Conservation (phyloP, 2,888 invertebrate genomes). For the Lochmaea capreae region DNA sequence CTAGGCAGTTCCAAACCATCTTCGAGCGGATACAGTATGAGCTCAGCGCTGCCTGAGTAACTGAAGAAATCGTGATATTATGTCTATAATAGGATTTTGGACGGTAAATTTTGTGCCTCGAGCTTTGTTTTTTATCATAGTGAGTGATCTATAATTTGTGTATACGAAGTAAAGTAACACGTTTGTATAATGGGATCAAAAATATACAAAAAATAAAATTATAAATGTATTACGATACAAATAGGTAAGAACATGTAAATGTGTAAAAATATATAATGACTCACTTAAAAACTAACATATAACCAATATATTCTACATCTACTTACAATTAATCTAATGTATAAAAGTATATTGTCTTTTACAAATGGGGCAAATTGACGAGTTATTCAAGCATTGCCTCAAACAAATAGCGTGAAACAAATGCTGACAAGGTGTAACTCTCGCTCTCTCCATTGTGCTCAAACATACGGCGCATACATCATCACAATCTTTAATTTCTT, state of each 20-base stretch:
- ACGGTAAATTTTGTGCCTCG: too few species aligned
- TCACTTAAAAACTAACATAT: slow-evolving; percentile 24
- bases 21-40: too few species aligned
- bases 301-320: neutral
- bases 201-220: neutral
- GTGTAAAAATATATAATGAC: slow-evolving; percentile 35
- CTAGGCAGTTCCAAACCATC: too few species aligned
- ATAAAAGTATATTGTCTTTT: slow-evolving; percentile 72
- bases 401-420: slow-evolving; percentile 84
- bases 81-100: too few species aligned
- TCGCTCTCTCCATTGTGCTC: slow-evolving; percentile 75
- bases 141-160: too few species aligned
- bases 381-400: slow-evolving; percentile 77
- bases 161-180: too few species aligned
- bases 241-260: slow-evolving; percentile 29
- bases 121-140: too few species aligned
- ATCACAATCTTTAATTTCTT: slow-evolving; percentile 76
- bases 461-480: slow-evolving; percentile 86
- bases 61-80: too few species aligned
- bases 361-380: slow-evolving; percentile 80
- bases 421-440: slow-evolving; percentile 84
- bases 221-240: slow-evolving; percentile 29
- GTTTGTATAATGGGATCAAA: neutral
- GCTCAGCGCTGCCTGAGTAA: too few species aligned
- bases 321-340: slow-evolving; percentile 41